A percentile compares a stretch with the other conserved stretches of the same genome.
phyloP scores from a whole-genome alignment of 1,140 invertebrate species.

The Eupristina koningsbergeri region DNA sequence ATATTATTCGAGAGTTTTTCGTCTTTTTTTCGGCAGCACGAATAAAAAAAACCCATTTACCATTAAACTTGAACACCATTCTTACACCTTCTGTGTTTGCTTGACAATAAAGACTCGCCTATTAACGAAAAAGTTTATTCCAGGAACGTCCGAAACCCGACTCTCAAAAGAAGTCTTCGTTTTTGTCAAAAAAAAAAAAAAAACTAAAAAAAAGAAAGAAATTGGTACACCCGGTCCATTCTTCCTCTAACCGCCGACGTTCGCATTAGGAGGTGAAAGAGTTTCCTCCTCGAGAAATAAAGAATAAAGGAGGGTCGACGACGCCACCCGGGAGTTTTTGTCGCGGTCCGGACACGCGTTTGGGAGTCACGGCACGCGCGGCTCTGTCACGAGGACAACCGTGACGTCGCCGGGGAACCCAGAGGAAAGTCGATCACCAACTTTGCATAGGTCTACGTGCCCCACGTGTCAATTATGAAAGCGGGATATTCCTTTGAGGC shows the following conservation, averaged over 20 bases:
- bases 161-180: no score
- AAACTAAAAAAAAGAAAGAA: no score
- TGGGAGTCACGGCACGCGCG: conserved; percentile 25
- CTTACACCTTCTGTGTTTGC: background rate
- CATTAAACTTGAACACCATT: background rate
- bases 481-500: no score
- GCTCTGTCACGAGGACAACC: background rate
- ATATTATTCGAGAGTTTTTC: background rate
- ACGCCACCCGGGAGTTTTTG: no score
- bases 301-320: background rate
- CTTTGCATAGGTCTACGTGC: no score
- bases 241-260: background rate
- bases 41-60: background rate
- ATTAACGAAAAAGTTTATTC: background rate
- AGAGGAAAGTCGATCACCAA: background rate
- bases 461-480: no score
- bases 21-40: background rate
- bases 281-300: background rate
- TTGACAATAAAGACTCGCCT: background rate
- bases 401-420: background rate
- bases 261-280: background rate
- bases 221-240: background rate
- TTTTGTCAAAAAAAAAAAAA: no score
- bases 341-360: background rate
- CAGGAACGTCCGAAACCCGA: background rate